Evolutionary conservation across 2,888 invertebrate genomes (phyloP), one percentile per base, ranked within the genome.

Genomic region (Cataglyphis cursor): DNA sequence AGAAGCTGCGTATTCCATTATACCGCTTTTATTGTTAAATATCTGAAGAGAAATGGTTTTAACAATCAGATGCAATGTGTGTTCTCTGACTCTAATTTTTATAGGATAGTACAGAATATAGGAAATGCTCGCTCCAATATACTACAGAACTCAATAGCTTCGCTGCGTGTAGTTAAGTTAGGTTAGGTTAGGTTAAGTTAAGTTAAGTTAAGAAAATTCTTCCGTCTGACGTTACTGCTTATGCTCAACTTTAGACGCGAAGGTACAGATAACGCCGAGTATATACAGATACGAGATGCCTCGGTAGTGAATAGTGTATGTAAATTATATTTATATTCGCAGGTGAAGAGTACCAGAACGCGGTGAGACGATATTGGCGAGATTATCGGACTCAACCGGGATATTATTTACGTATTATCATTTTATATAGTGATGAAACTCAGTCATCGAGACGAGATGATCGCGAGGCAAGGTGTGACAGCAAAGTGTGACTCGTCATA

Each of bases 191-290:
- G 48, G 18, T n/a, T 48, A 18, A 18, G 15, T 48, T 48, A 48
- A 18, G 18, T 48, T 48, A 48, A 1, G 48, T 48, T n/a, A n/a
- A 18, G 6, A 48, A 6, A 48, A 48, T 48, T n/a, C 1, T 48
- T 48, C 48, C 48, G 6, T 48, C 18, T 48, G 48, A 8, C 48
- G 6, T 48, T 48, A 48, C 6, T 48, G 51, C 6, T 6, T 48
- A 18, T 48, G 18, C 51, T 51, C 51, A 8, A 51, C n/a, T 44
- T 41, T 41, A 51, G 8, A 51, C n/a, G 51, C 51, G 51, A 51
- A 51, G n/a, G n/a, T 51, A 51, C 51, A 51, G n/a, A 51, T 51
- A n/a, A 51, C n/a, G 51, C n/a, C n/a, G 51, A n/a, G n/a, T n/a
- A 18, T 15, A 18, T 48, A 48, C 44, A 4, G 6, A 15, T 15